These are phyloP conservation scores for Phoebastria nigripes DNA, from an alignment of 2,797 vertebrate species.

Conservation along the genomic window DNA sequence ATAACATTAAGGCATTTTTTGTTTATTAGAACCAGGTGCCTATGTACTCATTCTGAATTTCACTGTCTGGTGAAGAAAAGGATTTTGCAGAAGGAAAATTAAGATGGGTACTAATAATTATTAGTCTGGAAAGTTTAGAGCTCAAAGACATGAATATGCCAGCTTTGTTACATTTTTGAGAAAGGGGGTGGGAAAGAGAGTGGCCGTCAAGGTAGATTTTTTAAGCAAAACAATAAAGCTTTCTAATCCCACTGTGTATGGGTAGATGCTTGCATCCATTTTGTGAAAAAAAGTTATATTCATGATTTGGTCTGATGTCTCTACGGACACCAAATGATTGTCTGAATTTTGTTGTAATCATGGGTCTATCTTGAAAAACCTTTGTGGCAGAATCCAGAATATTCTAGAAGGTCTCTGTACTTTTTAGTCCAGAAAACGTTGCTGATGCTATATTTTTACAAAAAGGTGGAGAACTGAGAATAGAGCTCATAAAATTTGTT, in stretches of 20 bases:
- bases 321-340: neutral
- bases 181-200: neutral
- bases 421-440: neutral
- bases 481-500: neutral
- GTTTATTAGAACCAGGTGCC: neutral
- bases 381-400: neutral
- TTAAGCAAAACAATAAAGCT: neutral
- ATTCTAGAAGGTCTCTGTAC: neutral
- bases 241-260: neutral
- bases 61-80: neutral
- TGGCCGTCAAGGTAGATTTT: neutral
- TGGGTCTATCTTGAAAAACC: neutral
- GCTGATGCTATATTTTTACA: neutral
- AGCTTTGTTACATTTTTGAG: neutral
- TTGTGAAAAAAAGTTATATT: neutral
- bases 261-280: neutral
- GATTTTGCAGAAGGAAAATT: neutral
- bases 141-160: neutral
- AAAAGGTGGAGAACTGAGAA: neutral
- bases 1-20: neutral
- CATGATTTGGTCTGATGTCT: neutral
- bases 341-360: neutral
- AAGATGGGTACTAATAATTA: neutral
- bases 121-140: neutral
- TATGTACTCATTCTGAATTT: neutral